Evolutionary conservation across 1,140 invertebrate genomes (phyloP).

Genomic region (Nebria ingens): DNA sequence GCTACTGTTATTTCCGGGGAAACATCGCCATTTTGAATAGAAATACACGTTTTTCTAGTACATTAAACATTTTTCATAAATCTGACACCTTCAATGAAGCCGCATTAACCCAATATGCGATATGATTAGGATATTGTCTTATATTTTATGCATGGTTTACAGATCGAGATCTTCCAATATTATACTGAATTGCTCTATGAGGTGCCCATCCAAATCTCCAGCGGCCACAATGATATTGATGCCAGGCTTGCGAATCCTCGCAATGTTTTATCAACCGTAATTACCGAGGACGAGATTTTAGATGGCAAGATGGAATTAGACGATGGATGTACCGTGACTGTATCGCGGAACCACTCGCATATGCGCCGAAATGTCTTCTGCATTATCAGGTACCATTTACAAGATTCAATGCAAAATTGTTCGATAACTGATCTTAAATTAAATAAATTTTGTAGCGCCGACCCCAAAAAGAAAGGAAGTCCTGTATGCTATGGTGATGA

Average conservation of each 20-base stretch:
- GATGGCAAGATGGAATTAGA: neutral
- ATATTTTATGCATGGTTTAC: too few species aligned
- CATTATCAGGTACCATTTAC: neutral
- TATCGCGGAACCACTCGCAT: neutral
- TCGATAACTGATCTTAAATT: neutral
- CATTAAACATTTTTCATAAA: too few species aligned
- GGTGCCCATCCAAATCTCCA: neutral
- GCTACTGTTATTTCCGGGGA: too few species aligned
- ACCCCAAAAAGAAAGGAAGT: neutral
- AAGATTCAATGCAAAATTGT: neutral
- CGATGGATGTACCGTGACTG: neutral
- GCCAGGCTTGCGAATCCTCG: neutral
- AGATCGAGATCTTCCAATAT: neutral
- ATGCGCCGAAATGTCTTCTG: neutral
- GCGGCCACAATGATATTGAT: neutral
- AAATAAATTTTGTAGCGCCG: neutral
- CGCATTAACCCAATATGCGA: too few species aligned
- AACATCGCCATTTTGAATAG: too few species aligned
- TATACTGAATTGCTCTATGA: neutral
- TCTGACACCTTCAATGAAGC: too few species aligned
- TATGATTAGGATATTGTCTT: too few species aligned
- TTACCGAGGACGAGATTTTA: neutral
- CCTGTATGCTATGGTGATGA: neutral
- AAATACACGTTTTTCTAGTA: too few species aligned
- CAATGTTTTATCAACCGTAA: neutral